Percentiles rank a stretch among this genome's conserved stretches.
phyloP scores from a whole-genome alignment of 2,113 vertebrate species.

The Erythrocercus mccallii region DNA sequence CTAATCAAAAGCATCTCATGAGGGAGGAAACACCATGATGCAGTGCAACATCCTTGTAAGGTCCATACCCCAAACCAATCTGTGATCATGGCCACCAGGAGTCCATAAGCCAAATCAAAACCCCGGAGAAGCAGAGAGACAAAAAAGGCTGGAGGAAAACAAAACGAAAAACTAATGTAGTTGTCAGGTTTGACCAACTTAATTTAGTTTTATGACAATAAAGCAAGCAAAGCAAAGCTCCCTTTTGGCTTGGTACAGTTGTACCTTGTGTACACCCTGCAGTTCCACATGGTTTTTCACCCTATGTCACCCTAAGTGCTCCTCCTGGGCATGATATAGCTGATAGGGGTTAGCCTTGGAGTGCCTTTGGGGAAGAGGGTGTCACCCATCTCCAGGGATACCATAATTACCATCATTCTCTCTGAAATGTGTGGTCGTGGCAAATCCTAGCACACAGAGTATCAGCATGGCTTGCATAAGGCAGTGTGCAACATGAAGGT shows the following conservation, averaged over 20 bases:
- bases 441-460: background rate
- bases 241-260: background rate
- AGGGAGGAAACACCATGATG: background rate
- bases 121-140: background rate
- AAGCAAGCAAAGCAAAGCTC: background rate
- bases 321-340: background rate
- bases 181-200: background rate
- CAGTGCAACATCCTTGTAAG: background rate
- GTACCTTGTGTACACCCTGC: background rate
- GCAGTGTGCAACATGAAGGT: background rate
- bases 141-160: background rate
- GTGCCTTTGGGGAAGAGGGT: background rate
- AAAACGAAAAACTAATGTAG: background rate
- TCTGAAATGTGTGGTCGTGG: background rate
- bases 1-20: conserved; percentile 16
- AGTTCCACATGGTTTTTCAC: background rate
- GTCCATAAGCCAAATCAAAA: background rate
- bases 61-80: background rate
- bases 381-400: background rate
- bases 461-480: background rate
- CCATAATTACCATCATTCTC: background rate
- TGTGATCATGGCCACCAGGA: background rate
- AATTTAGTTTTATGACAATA: background rate
- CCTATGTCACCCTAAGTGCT: background rate
- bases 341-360: background rate